A percentile compares a stretch with the other conserved stretches of the same genome.
phyloP scores from a whole-genome alignment of 2,113 vertebrate genomes.

The Argyrosomus japonicus region DNA sequence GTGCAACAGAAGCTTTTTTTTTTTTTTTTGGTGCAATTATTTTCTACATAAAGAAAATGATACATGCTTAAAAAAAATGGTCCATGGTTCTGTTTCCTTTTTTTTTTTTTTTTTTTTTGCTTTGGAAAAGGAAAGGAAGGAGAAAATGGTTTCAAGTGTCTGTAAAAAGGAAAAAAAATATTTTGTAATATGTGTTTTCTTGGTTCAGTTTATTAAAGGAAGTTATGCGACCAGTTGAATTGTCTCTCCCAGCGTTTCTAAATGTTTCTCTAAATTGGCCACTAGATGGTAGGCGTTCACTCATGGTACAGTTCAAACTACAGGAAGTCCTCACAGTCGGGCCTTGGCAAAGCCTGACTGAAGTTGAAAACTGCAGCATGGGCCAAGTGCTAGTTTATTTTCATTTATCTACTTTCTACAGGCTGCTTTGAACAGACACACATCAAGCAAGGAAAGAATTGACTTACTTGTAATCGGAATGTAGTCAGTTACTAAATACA shows the following conservation, averaged over 20 bases:
- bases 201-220: conserved; percentile 92
- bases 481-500: too few species aligned
- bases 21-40: conserved; percentile 71
- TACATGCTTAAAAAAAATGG: conserved; percentile 55
- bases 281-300: conserved; percentile 69
- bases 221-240: conserved; percentile 86
- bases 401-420: too few species aligned
- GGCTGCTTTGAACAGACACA: neutral
- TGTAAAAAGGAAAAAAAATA: conserved; percentile 85
- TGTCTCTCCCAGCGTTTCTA: conserved; percentile 36
- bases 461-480: too few species aligned
- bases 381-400: neutral
- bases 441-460: neutral
- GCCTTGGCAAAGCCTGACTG: neutral
- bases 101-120: conserved; percentile 13
- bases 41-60: conserved; percentile 80
- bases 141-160: conserved; percentile 81
- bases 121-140: conserved; percentile 55
- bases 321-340: conserved; percentile 5
- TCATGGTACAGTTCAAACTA: neutral
- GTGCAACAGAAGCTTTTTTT: conserved; percentile 72
- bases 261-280: conserved; percentile 43
- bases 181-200: conserved; percentile 93
- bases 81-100: conserved; percentile 78
- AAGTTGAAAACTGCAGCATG: conserved; percentile 2